Conservation (phyloP, 2,113 vertebrate genomes). For the Gorsachius goisagi region DNA sequence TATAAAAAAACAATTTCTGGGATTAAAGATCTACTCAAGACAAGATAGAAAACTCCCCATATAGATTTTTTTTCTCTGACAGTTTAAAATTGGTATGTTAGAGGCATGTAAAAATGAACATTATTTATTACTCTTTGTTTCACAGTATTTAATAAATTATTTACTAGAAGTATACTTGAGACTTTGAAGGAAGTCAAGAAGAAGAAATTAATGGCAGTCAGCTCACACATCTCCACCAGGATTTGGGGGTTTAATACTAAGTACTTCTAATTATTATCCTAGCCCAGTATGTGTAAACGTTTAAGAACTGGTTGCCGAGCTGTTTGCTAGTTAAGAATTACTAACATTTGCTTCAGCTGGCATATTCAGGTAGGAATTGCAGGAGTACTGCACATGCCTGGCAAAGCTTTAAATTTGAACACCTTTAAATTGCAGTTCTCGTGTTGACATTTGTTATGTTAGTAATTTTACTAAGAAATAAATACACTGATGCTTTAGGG, state of each 20-base stretch:
- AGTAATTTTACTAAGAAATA: neutral
- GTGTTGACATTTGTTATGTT: neutral
- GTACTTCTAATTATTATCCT: neutral
- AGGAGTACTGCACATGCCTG: neutral
- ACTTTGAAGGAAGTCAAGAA: neutral
- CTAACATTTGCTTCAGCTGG: neutral
- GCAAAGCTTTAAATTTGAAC: neutral
- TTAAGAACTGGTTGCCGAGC: neutral
- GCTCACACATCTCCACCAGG: neutral
- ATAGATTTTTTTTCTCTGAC: neutral
- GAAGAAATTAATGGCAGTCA: neutral
- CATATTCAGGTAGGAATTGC: neutral
- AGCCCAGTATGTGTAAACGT: neutral
- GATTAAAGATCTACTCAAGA: neutral
- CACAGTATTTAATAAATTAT: neutral
- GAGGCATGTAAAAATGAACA: neutral
- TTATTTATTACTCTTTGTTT: neutral
- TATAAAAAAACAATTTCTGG: neutral
- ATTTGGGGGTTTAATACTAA: neutral
- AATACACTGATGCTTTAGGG: neutral
- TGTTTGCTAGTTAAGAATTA: neutral
- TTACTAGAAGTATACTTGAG: neutral
- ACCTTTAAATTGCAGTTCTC: neutral
- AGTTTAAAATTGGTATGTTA: neutral
- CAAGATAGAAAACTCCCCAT: neutral